Evolutionary conservation across 1,140 invertebrate species (phyloP), one percentile per base, ranked within the genome.

Genomic region (Meloidogyne chitwoodi): DNA sequence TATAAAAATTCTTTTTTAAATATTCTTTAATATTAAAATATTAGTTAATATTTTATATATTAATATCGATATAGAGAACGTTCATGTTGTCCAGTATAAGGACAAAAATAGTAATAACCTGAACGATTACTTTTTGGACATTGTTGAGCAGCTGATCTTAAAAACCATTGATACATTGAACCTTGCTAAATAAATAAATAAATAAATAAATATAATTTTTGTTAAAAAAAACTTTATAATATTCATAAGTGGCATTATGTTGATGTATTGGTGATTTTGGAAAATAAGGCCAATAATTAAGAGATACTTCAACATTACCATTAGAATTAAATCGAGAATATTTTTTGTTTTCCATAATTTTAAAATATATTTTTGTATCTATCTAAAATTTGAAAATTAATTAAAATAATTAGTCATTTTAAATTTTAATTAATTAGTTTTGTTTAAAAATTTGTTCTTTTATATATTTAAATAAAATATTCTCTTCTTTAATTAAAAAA

Each of bases 91-190:
- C 61, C 61, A 26, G 68, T 69, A 29, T 69, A 69, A 29, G 68
- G 68, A 44, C 68, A 56, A 61, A 22, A 69, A 44, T 26, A 27
- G 31, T 41, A 69, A 69, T 69, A 69, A 19, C 68, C 26, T 29
- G 68, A 44, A 44, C 68, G 44, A 56, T 61, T 26, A 29, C 61
- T 69, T 69, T 44, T 44, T 44, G 41, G 44, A 34, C 61, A 26
- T 11, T 69, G 68, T 27, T 69, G 68, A 6, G 68, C 68, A 27
- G 68, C 68, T 29, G 68, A 69, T 16, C 68, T 44, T 29, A 69
- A n/a, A 69, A 69, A 69, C 68, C 68, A 69, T 69, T 69, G 68
- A 61, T 69, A 69, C 68, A 69, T 69, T 69, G 68, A 69, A 29
- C 68, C 68, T 56, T 56, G 48, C 48, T 56, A 38, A n/a, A n/a